Evolutionary conservation across 2,888 invertebrate species (phyloP), one percentile per base, ranked within the genome.

Genomic region (Pteria penguin): DNA sequence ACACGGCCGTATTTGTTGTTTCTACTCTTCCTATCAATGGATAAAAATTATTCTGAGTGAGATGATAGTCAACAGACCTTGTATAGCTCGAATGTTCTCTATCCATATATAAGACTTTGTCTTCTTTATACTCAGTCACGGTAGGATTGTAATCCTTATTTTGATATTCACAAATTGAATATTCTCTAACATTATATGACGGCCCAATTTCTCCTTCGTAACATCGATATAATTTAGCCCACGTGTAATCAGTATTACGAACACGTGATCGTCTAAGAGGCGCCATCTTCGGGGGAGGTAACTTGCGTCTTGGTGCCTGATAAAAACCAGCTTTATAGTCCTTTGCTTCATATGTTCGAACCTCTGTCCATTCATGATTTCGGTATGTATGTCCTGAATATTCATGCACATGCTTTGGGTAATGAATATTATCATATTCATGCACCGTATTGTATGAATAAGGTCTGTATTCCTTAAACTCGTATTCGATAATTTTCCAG

Each of bases 321-420:
- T 65, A 65, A 18, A 65, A 65, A 36, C 26, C 22, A 8, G 65
- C 36, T 36, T 36, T 65, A 27, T 65, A 65, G 27, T 65, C 65
- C 24, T 36, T 65, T 36, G 27, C 36, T 36, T 33, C 26, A 26
- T 65, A 65, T 14, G 32, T 36, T 27, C 27, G 65, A 22, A 65
- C 4, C 11, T 65, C 24, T 4, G 33, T 26, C 24, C 36, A 65
- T 24, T 32, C 45, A 11, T 45, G n/a, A 24, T 36, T 8, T 24
- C 45, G 33, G 45, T 65, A 65, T 26, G 24, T 11, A 26, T 65
- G 65, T 22, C 27, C 24, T 5, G 33, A 24, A 26, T 65, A 65
- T 8, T 8, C 45, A 26, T 65, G 45, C 8, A 26, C 26, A 22
- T n/a, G 33, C 5, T 36, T 32, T 8, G 65, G 65, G 8, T 26